Percentiles rank a stretch among this genome's conserved stretches.
Conservation (phyloP, 2,888 invertebrate species). For the Cantharis rustica region DNA sequence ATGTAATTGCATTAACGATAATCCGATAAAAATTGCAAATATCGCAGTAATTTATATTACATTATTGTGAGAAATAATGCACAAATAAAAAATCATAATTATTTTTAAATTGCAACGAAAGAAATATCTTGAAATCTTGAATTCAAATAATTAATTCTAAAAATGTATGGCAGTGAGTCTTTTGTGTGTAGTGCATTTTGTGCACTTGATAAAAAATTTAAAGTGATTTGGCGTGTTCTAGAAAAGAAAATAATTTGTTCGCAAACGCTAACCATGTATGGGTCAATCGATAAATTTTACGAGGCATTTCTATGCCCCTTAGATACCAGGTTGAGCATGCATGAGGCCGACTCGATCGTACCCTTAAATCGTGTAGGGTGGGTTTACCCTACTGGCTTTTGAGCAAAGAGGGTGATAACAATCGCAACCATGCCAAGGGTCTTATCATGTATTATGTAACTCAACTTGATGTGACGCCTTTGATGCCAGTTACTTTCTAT, state of each 20-base stretch:
- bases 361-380: conserved; percentile 34
- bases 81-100: neutral
- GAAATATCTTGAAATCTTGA: conserved; percentile 4
- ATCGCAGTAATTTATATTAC: neutral
- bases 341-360: conserved; percentile 48
- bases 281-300: conserved; percentile 52
- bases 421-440: conserved; percentile 49
- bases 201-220: conserved; percentile 22
- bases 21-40: neutral
- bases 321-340: conserved; percentile 46
- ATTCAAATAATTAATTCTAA: neutral
- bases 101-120: conserved; percentile 1
- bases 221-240: conserved; percentile 19
- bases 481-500: conserved; percentile 37
- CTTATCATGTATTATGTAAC: conserved; percentile 50
- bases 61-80: neutral
- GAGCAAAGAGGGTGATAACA: conserved; percentile 50
- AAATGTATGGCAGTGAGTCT: neutral
- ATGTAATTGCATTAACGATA: neutral
- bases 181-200: conserved; percentile 5
- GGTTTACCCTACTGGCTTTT: conserved; percentile 43
- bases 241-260: conserved; percentile 40
- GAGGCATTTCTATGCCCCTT: conserved; percentile 50
- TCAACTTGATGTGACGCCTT: conserved; percentile 50
- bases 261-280: conserved; percentile 46